Base-by-base conservation (phyloP, 2,113 vertebrate species). In the Chitala chitala region DNA sequence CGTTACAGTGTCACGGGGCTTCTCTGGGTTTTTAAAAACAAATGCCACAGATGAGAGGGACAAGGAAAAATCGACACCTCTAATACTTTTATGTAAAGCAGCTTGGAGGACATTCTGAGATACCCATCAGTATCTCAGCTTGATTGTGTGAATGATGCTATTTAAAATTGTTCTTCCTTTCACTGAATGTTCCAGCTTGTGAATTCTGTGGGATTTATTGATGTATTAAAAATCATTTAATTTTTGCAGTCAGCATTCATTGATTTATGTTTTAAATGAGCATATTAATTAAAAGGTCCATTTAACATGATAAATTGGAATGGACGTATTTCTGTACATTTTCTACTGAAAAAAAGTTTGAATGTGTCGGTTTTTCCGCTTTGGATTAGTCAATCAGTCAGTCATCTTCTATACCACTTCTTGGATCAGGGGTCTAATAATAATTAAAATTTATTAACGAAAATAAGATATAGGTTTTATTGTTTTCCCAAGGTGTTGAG, bases 41-140 rank as follows among this genome's bases (percentile, higher is more conserved):
- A 58, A 26, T 36, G 58, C 29, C 2, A 24, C 7, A 15, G 15
- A 29, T 17, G 59, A 33, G 10, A 5, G 22, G 0, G 6, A 22
- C n/a, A 5, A 17, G 31, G 59, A 15, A 15, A 46, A 13, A 36
- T 17, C 26, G 29, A 44, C 42, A 66, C 4, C 29, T 4, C 68
- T 56, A n/a, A 10, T 7, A 5, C 68, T 51, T 69, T 70, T 63
- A 53, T 46, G 65, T 69, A 55, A 71, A 42, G 54, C 66, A 70
- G 72, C 71, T 71, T 71, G 51, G 59, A 17, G 68, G 74, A 78
- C 74, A 76, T 71, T 58, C n/a, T 75, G 71, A 75, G 71, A 74
- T 66, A 44, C 59, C 46, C 69, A 56, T 68, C 51, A 58, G 72
- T 78, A 33, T 72, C 50, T 72, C 59, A 7, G 31, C 50, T 50